Evolutionary conservation across 2,797 vertebrate species (phyloP).

Genomic region (Sebastes dallii): DNA sequence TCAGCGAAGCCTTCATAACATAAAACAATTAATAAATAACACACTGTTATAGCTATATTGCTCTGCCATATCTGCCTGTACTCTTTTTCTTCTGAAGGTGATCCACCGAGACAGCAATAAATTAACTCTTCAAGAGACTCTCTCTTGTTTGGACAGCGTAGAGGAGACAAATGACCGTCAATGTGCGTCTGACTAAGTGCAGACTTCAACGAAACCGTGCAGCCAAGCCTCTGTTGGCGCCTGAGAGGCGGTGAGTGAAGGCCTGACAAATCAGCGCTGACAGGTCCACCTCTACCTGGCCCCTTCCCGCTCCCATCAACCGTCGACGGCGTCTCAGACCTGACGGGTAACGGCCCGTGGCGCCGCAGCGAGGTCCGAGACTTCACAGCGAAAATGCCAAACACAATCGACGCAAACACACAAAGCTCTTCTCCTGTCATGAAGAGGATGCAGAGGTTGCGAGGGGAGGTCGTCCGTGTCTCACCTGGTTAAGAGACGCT

Average conservation of each 20-base stretch:
- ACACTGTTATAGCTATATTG: not conserved
- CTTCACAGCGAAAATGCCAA: constrained; percentile 59
- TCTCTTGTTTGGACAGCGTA: constrained; percentile 57
- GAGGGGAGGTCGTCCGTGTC: constrained; percentile 41
- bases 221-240: constrained; percentile 46
- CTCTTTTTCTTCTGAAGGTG: constrained; percentile 26
- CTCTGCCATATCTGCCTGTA: not conserved
- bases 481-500: constrained; percentile 76
- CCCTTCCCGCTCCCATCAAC: constrained; percentile 56
- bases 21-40: not conserved
- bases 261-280: constrained; percentile 60
- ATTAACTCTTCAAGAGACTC: constrained; percentile 42
- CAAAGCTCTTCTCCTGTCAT: constrained; percentile 43
- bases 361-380: constrained; percentile 15
- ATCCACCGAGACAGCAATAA: constrained; percentile 57
- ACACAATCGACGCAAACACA: constrained; percentile 32
- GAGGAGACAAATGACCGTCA: constrained; percentile 51
- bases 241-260: constrained; percentile 57
- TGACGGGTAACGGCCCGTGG: constrained; percentile 59
- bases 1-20: not conserved
- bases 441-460: constrained; percentile 37
- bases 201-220: constrained; percentile 40
- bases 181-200: constrained; percentile 44
- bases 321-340: not conserved
- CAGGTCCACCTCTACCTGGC: constrained; percentile 74